These are phyloP conservation scores for Chromoteleia sp. DNA, from an alignment of 2,888 invertebrate genomes.

Conservation along the genomic window DNA sequence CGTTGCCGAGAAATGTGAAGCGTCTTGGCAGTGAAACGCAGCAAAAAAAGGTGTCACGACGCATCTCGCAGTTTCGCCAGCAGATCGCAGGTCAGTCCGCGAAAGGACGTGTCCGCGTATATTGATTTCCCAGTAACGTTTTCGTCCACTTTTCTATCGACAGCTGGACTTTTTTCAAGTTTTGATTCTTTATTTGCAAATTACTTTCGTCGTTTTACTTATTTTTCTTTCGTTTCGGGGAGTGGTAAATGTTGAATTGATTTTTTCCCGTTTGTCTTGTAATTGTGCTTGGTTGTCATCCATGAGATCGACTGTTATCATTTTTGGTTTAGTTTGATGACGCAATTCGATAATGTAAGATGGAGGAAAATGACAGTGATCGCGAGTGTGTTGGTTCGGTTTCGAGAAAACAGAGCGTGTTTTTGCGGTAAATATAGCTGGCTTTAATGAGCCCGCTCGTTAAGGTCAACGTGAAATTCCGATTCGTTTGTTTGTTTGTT, in stretches of 20 bases:
- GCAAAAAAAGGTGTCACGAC: constrained; percentile 46
- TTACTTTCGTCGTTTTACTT: too few species aligned
- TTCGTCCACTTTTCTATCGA: constrained; percentile 4
- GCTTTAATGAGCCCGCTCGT: constrained; percentile 11
- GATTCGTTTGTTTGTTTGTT: constrained; percentile 20
- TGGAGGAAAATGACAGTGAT: constrained; percentile 58
- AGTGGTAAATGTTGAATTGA: too few species aligned
- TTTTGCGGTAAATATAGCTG: constrained; percentile 42
- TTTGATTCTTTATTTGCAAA: background rate
- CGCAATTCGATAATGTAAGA: constrained; percentile 57
- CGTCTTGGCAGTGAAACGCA: background rate
- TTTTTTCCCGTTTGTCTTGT: too few species aligned
- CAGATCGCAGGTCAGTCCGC: constrained; percentile 60
- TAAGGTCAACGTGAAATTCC: constrained; percentile 31
- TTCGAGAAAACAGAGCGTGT: constrained; percentile 32
- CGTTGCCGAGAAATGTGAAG: constrained; percentile 31
- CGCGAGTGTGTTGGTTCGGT: constrained; percentile 27
- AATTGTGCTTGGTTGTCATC: background rate
- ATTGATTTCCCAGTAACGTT: constrained; percentile 47
- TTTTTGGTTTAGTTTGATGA: constrained; percentile 36
- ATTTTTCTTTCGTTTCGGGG: too few species aligned
- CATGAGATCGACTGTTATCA: constrained; percentile 1
- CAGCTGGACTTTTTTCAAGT: constrained; percentile 33
- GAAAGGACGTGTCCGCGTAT: constrained; percentile 34
- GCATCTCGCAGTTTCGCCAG: constrained; percentile 48